Percentiles rank a stretch among this genome's conserved stretches.
These are phyloP conservation scores for Acholoe squamosa DNA, from an alignment of 2,888 invertebrate genomes.

Conservation along the genomic window DNA sequence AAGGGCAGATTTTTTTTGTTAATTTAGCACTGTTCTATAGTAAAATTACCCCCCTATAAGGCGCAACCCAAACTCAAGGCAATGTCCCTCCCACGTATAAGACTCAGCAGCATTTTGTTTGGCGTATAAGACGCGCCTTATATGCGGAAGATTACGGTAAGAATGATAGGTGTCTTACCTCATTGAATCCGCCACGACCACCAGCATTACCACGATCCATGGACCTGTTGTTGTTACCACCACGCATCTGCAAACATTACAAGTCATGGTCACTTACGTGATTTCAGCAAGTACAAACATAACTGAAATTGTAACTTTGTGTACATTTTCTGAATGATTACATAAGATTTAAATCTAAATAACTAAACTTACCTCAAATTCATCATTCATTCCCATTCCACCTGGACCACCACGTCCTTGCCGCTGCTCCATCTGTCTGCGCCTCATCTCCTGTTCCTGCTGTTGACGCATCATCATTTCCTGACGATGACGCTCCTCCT, in stretches of 20 bases:
- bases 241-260: conserved; percentile 36
- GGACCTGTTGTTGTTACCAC: not conserved
- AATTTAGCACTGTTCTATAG: too few species aligned
- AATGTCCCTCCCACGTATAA: too few species aligned
- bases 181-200: not conserved
- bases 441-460: conserved; percentile 68
- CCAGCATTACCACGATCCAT: not conserved
- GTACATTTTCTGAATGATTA: not conserved
- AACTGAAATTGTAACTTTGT: not conserved
- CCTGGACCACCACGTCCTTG: conserved; percentile 58
- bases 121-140: too few species aligned
- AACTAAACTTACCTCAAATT: conserved; percentile 3
- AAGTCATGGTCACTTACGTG: not conserved
- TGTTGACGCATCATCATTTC: conserved; percentile 73
- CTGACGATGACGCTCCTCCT: conserved; percentile 72
- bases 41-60: too few species aligned
- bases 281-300: not conserved
- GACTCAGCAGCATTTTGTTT: too few species aligned
- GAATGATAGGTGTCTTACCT: not conserved
- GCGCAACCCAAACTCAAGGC: too few species aligned
- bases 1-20: too few species aligned
- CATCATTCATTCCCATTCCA: not conserved
- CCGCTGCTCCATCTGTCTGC: conserved; percentile 58
- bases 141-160: too few species aligned
- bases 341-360: not conserved